Evolutionary conservation across 1,140 invertebrate genomes (phyloP), one percentile per base, ranked within the genome.

Genomic region (Olivierus martensii): DNA sequence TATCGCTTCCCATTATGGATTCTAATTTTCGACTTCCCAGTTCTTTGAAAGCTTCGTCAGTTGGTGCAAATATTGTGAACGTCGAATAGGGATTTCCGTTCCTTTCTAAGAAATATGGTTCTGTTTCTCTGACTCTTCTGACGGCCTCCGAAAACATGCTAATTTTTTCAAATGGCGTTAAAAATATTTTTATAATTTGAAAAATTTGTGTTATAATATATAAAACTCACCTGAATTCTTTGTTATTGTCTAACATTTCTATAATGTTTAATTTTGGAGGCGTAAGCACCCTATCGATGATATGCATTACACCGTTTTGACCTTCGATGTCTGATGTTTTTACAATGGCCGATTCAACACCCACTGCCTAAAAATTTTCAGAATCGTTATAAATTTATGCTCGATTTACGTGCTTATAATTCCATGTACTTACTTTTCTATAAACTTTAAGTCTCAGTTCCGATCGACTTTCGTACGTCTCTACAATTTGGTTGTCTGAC

Each of bases 41-140:
- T 9, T 28, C 28, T 28, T 28, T 28, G 9, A 28, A 28, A 46
- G 73, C 73, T 5, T 64, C 63, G 50, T 76, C 67, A 7, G 65
- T 75, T 10, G 76, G 73, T 5, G 74, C 75, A 55, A 78, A 72
- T 3, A 78, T 53, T 1, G 77, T 78, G 21, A 70, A 62, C 21
- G 74, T 68, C 2, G 17, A 18, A 9, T 28, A 28, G 19, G 69
- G 70, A 5, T 69, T 66, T 15, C 59, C 59, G n/a, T 56, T 57
- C 18, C 63, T 49, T 37, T 61, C 61, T 37, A 71, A 57, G 9
- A 65, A 62, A 18, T 64, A 35, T 0, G 69, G 65, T 11, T 63
- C 62, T 3, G 54, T 48, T 19, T 52, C 45, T 55, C 62, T 61
- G 5, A 71, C 65, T 51, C 58, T 61, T 36, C 70, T 65, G 57